These are phyloP conservation scores for Tenthredo scrophulariae DNA, from an alignment of 2,888 invertebrate species.

Conservation along the genomic window DNA sequence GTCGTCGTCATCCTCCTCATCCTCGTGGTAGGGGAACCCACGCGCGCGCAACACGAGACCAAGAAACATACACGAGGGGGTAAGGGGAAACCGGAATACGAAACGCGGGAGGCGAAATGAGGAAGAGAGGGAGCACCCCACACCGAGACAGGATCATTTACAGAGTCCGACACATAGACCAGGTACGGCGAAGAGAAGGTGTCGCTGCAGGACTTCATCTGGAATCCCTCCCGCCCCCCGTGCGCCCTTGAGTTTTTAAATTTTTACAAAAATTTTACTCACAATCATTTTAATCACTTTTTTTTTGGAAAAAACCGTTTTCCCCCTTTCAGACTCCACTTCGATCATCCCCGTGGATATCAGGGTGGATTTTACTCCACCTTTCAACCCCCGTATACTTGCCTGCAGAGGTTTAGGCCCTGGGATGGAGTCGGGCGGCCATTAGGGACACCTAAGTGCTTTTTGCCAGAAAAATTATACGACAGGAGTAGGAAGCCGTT, in stretches of 20 bases:
- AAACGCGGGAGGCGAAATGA: conserved; percentile 57
- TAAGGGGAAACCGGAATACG: conserved; percentile 54
- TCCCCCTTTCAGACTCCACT: no score
- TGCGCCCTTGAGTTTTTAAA: no score
- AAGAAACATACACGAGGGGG: conserved; percentile 50
- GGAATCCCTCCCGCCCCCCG: neutral
- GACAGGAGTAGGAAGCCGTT: conserved; percentile 57
- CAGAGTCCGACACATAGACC: conserved; percentile 70
- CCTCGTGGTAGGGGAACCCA: conserved; percentile 48
- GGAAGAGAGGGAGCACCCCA: conserved; percentile 55
- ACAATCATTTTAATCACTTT: no score
- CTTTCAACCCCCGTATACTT: neutral
- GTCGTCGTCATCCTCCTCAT: neutral
- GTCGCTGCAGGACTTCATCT: conserved; percentile 60
- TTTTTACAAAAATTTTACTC: no score
- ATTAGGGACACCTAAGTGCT: conserved; percentile 73
- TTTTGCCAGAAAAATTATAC: conserved; percentile 77
- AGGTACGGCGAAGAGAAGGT: conserved; percentile 64
- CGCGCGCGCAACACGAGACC: conserved; percentile 52
- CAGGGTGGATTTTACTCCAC: neutral
- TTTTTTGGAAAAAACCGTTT: no score
- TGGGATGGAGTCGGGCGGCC: conserved; percentile 55
- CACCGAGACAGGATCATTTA: conserved; percentile 68
- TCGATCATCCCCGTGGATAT: no score
- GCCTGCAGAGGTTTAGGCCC: conserved; percentile 52